Base-by-base conservation (phyloP, 1,140 invertebrate species). In the Oscheius sp. region DNA sequence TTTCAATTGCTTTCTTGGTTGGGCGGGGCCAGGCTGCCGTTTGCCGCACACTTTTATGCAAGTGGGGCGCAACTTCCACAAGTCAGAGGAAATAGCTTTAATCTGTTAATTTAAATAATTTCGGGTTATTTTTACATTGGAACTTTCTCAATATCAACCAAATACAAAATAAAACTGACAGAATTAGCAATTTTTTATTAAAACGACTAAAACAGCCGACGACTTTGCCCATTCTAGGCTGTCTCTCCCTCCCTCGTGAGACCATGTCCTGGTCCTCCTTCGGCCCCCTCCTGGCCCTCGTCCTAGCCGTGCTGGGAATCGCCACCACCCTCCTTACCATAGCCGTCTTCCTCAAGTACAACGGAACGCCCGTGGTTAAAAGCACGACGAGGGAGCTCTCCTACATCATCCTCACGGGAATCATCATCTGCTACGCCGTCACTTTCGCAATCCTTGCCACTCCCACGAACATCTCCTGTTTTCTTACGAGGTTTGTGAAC, bases 391-490 rank as follows among this genome's bases (percentile, higher is more conserved):
- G 89, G 34, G 90, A 91, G 79, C 86, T 91, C 2, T 89, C 88
- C 77, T 91, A 91, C 80, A 88, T 91, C 66, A 90, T 91, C 61
- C 86, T 91, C 49, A 85, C 88, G 2, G 90, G 90, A 71, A 87
- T 90, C 82, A 84, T 85, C 52, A 80, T 88, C 13, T 87, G 86
- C 34, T 89, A 89, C 80, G 76, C 81, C 4, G 86, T 86, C 26
- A 89, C 89, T 2, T 91, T 93, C 82, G 88, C 90, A 3, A 88
- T 93, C 29, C 85, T 93, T 7, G 89, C 91, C 3, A 89, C 89
- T 71, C 92, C 92, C 18, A 67, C 71, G 10, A 26, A 46, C 26
- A 20, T 42, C 42, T 62, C 62, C n/a, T 67, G 72, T 36, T 74
- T 74, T 42, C 52, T 74, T 3, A 74, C 64, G 7, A 28, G 49